Evolutionary conservation across 2,888 invertebrate genomes (phyloP).

Genomic region (Diabrotica balteata): DNA sequence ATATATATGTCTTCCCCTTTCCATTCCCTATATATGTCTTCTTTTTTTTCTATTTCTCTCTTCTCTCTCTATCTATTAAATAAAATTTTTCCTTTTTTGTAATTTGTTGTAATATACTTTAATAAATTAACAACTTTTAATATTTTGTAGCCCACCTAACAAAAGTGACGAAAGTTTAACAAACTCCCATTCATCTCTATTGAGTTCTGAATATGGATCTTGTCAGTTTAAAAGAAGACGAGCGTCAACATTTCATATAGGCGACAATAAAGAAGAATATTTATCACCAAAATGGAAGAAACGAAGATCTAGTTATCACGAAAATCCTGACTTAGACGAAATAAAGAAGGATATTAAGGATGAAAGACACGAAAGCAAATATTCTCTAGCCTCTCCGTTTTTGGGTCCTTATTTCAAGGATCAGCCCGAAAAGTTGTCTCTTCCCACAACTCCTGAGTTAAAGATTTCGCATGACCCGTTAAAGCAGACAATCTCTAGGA

Average conservation of each 20-base stretch:
- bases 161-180: conserved; percentile 50
- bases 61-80: too few species aligned
- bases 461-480: conserved; percentile 58
- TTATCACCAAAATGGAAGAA: conserved; percentile 58
- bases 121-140: too few species aligned
- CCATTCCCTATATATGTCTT: too few species aligned
- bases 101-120: too few species aligned
- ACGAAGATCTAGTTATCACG: conserved; percentile 61
- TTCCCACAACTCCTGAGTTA: conserved; percentile 49
- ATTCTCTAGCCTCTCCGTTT: conserved; percentile 76
- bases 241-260: conserved; percentile 64
- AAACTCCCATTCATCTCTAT: conserved; percentile 54
- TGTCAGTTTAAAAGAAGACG: conserved; percentile 55
- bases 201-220: conserved; percentile 50
- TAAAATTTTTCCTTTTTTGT: too few species aligned
- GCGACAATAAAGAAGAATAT: conserved; percentile 56
- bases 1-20: too few species aligned
- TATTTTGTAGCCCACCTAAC: conserved; percentile 47
- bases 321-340: conserved; percentile 47
- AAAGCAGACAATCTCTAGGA: conserved; percentile 23
- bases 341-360: conserved; percentile 31
- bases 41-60: too few species aligned
- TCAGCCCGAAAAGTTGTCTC: conserved; percentile 61
- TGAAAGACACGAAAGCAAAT: conserved; percentile 49
- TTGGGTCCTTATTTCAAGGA: conserved; percentile 84